Evolutionary conservation across 2,888 invertebrate genomes (phyloP), one percentile per base, ranked within the genome.

Genomic region (Aleiodes testaceus): DNA sequence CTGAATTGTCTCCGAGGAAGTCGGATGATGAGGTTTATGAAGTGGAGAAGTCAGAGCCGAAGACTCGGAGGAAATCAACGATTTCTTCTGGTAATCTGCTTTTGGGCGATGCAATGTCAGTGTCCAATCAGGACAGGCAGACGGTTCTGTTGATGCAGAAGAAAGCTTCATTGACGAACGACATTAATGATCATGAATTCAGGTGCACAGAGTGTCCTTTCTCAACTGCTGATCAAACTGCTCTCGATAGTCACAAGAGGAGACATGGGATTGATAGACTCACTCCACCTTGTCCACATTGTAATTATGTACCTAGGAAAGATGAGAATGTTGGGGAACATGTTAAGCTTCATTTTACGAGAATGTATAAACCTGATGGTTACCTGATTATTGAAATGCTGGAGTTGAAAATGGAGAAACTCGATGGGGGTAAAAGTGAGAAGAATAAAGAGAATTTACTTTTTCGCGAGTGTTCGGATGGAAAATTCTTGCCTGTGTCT

Each of bases 1-100:
- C 92, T 77, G 91, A 91, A 0, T 91, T 91, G 0, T 91, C 91
- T 49, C 89, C 90, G 69, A 89, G 90, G 44, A 80, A 81, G 36
- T 81, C 79, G 45, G 87, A 88, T 22, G 11, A 42, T 1, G 72
- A 75, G 12, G 36, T n/a, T n/a, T 47, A 42, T 14, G 42, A 63
- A 22, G 22, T 36, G 16, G 59, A 22, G 12, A 12, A 59, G 18
- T 36, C 11, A 20, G 20, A 30, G 14, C 12, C 44, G 4, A 44
- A 63, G 5, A n/a, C 63, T 1, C 14, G 45, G 7, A 63, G 22
- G n/a, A 63, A 63, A 20, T 45, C 44, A 0, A 63, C 45, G 14
- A 55, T 69, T 16, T 69, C 63, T 20, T 63, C 53, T 30, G 18
- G 42, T n/a, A n/a, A 4, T 11, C 11, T 36, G 12, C 26, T 26